These are phyloP conservation scores for Hemichromis elongatus DNA, from an alignment of 2,113 vertebrate genomes.

Conservation along the genomic window DNA sequence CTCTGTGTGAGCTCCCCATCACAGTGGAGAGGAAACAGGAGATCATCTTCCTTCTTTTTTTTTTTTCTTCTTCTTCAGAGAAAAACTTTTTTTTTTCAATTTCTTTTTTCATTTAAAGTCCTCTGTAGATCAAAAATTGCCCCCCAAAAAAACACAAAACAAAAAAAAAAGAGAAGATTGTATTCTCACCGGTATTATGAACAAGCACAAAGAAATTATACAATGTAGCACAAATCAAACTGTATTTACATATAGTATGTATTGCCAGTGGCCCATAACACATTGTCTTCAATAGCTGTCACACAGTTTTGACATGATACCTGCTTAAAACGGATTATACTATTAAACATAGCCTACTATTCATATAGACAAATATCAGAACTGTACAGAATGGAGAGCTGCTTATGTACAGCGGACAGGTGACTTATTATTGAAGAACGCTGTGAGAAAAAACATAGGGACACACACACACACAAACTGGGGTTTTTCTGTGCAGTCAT, in stretches of 20 bases:
- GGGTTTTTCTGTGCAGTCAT: neutral
- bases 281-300: slow-evolving; percentile 63
- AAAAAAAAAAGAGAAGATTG: slow-evolving; percentile 34
- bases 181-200: slow-evolving; percentile 63
- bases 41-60: neutral
- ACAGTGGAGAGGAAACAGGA: slow-evolving; percentile 52
- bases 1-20: slow-evolving; percentile 43
- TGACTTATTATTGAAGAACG: slow-evolving; percentile 49
- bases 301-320: slow-evolving; percentile 68
- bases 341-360: slow-evolving; percentile 70
- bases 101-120: slow-evolving; percentile 44
- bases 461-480: slow-evolving; percentile 5
- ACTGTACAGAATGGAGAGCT: slow-evolving; percentile 70
- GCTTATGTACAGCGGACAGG: slow-evolving; percentile 62
- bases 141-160: neutral
- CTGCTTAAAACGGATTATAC: slow-evolving; percentile 70
- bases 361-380: slow-evolving; percentile 71
- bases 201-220: slow-evolving; percentile 67
- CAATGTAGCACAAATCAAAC: slow-evolving; percentile 65
- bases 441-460: slow-evolving; percentile 19
- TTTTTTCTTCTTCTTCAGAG: slow-evolving; percentile 21
- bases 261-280: slow-evolving; percentile 72
- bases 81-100: slow-evolving; percentile 23
- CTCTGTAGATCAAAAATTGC: slow-evolving; percentile 46
- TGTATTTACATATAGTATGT: slow-evolving; percentile 72